Evolutionary conservation across 2,888 invertebrate genomes (phyloP).

Genomic region (Epinotia ramella): DNA sequence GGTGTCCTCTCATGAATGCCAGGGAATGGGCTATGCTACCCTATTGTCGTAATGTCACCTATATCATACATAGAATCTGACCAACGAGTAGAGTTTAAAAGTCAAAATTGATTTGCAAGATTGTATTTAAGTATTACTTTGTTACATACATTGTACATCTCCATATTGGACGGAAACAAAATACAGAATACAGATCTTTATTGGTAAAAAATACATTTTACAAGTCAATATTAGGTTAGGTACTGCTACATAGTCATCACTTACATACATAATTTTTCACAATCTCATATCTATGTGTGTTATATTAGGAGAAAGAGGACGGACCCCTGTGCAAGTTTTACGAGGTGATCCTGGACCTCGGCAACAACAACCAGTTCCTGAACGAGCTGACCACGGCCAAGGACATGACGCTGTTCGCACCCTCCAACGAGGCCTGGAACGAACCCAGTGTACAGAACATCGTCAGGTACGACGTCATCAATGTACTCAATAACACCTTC

Average conservation of each 20-base stretch:
- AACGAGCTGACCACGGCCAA: slow-evolving; percentile 88
- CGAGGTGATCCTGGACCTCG: slow-evolving; percentile 91
- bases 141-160: background rate
- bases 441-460: slow-evolving; percentile 90
- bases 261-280: no score
- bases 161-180: no score
- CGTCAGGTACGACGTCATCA: slow-evolving; percentile 74
- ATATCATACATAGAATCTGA: no score
- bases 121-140: no score
- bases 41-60: no score
- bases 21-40: background rate
- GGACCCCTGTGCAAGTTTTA: slow-evolving; percentile 92
- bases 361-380: slow-evolving; percentile 88
- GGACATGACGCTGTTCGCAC: slow-evolving; percentile 94
- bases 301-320: slow-evolving; percentile 77
- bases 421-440: slow-evolving; percentile 94
- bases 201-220: no score
- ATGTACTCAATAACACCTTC: background rate
- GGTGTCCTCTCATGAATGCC: background rate
- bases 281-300: slow-evolving; percentile 35
- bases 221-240: no score
- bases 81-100: no score
- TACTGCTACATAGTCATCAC: no score
- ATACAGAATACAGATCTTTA: no score
- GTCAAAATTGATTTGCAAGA: no score